phyloP scores from a whole-genome alignment of 2,113 vertebrate species.

The Polypterus senegalus region DNA sequence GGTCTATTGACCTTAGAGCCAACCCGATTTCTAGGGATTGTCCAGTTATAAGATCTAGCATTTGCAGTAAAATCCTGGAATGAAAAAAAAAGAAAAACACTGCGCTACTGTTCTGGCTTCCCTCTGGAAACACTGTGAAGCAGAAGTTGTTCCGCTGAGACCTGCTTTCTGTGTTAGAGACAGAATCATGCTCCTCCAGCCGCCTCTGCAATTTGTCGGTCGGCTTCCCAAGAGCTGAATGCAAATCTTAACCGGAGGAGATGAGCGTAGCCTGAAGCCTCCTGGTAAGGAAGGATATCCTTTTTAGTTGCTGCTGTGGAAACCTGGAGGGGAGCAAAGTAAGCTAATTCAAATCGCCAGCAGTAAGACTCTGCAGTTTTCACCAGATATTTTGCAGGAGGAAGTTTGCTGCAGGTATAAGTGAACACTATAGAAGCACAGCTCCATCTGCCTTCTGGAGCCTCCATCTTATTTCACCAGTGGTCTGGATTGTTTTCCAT shows the following conservation, averaged over 20 bases:
- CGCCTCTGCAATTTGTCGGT: conserved; percentile 50
- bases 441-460: too few relatives aligned
- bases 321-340: conserved; percentile 2
- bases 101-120: neutral
- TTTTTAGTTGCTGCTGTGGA: neutral
- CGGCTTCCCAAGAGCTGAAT: conserved; percentile 54
- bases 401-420: too few relatives aligned
- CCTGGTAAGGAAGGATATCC: conserved; percentile 19
- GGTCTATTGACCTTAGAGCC: conserved; percentile 29
- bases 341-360: neutral
- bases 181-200: conserved; percentile 24
- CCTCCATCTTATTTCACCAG: too few relatives aligned
- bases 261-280: conserved; percentile 35
- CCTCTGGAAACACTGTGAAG: conserved; percentile 28
- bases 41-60: conserved; percentile 4
- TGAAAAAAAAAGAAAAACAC: neutral
- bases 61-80: conserved; percentile 1
- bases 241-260: conserved; percentile 54
- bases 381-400: too few relatives aligned
- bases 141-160: conserved; percentile 34
- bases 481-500: too few relatives aligned
- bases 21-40: conserved; percentile 4
- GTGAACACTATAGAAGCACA: too few relatives aligned
- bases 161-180: conserved; percentile 37
- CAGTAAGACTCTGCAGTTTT: neutral